Conservation (phyloP, 2,888 invertebrate genomes). For the Drosophila rubida region DNA sequence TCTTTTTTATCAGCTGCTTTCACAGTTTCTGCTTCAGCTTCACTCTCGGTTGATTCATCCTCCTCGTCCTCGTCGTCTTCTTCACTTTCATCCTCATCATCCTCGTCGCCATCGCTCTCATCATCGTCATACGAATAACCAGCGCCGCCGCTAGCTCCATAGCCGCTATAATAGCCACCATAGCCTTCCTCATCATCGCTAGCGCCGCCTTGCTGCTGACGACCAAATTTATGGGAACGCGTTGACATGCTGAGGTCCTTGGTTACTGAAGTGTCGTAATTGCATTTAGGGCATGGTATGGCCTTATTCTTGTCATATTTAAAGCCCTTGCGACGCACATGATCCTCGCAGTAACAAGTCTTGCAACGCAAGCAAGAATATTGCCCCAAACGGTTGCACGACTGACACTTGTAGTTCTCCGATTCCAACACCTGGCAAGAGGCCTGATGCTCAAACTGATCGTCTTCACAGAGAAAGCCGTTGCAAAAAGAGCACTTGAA, state of each 20-base stretch:
- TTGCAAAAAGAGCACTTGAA: constrained; percentile 96
- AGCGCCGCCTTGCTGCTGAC: constrained; percentile 90
- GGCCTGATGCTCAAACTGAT: constrained; percentile 94
- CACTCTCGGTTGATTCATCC: constrained; percentile 63
- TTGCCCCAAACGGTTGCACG: constrained; percentile 97
- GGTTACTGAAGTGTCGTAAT: constrained; percentile 95
- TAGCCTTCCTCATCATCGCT: constrained; percentile 88
- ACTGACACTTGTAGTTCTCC: constrained; percentile 98
- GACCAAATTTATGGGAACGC: constrained; percentile 94
- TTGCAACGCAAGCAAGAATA: constrained; percentile 98
- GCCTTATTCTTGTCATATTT: constrained; percentile 93
- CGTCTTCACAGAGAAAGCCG: constrained; percentile 90
- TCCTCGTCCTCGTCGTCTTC: constrained; percentile 64
- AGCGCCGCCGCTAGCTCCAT: constrained; percentile 86
- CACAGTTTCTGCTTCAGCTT: constrained; percentile 70
- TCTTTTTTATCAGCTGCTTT: constrained; percentile 49
- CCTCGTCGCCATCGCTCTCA: constrained; percentile 65
- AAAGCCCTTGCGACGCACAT: constrained; percentile 95
- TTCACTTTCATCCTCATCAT: constrained; percentile 71
- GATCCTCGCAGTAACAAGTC: constrained; percentile 98
- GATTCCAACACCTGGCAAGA: constrained; percentile 97
- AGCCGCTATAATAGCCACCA: constrained; percentile 83
- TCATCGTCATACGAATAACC: constrained; percentile 83
- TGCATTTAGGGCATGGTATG: constrained; percentile 97
- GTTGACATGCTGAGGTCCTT: constrained; percentile 98